Conservation (phyloP, 2,888 invertebrate species). For the Mythimna ferrago region DNA sequence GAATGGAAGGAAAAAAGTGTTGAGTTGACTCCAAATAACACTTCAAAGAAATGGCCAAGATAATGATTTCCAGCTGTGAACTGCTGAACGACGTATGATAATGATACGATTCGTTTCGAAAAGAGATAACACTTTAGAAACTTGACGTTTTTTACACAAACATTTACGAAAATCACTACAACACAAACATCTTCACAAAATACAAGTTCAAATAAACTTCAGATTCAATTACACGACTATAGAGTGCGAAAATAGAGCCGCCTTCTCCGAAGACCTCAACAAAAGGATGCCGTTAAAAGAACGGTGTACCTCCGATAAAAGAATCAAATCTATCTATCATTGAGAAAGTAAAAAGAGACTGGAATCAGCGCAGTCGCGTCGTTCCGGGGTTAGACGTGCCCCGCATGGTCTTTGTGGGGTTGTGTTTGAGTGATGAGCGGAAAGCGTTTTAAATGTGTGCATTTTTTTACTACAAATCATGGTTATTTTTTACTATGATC, state of each 20-base stretch:
- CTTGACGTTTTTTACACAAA: no score
- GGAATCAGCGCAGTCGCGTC: slow-evolving; percentile 83
- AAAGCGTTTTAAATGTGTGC: slow-evolving; percentile 30
- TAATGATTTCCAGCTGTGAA: no score
- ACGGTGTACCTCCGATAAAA: slow-evolving; percentile 81
- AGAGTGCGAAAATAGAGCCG: slow-evolving; percentile 59
- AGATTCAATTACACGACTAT: slow-evolving; percentile 69
- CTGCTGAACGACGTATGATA: no score
- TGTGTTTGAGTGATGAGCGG: slow-evolving; percentile 50
- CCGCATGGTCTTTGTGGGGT: slow-evolving; percentile 76
- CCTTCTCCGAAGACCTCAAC: slow-evolving; percentile 65
- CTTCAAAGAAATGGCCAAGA: no score
- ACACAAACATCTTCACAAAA: background rate
- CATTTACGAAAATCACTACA: no score
- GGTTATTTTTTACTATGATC: no score
- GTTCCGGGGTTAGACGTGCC: slow-evolving; percentile 81
- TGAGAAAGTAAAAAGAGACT: slow-evolving; percentile 81
- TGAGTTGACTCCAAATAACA: no score
- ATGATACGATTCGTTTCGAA: no score
- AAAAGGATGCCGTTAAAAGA: slow-evolving; percentile 77
- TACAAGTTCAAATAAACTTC: slow-evolving; percentile 57
- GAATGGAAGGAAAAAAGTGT: no score
- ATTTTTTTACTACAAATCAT: background rate
- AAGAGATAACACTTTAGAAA: no score
- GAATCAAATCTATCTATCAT: slow-evolving; percentile 84